Base-by-base conservation (phyloP, 2,797 vertebrate genomes). In the Delichon dasypus region DNA sequence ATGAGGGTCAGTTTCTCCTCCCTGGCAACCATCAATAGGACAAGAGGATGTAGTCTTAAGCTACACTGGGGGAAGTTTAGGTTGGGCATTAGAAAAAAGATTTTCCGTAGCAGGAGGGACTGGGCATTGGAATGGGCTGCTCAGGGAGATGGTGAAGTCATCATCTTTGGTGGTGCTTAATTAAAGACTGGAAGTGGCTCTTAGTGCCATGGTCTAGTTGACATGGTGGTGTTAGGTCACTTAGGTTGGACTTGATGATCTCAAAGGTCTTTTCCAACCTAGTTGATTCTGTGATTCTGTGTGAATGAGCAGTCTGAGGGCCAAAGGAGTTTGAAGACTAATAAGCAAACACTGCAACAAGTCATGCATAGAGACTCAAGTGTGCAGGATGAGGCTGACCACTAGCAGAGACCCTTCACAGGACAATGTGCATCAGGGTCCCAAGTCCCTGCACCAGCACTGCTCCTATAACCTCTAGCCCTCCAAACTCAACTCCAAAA, bases 91-190 rank as follows among this genome's bases (percentile, higher is more conserved):
- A 53, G 55, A 29, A 68, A 68, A 29, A 68, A 3, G 10, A n/a
- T 20, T 61, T 60, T 68, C 54, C n/a, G 54, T 16, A n/a, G 42
- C 32, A 54, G 9, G 23, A 29, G 7, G 29, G 23, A 45, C 9
- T 53, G 29, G 47, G 9, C n/a, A n/a, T 25, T 54, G 40, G 40
- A 47, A 68, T 40, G n/a, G 48, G 20, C 29, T 70, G 25, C 48
- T 61, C 55, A 47, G 34, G 25, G 16, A 47, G 25, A 20, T 54
- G 47, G 29, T 40, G 47, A n/a, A 47, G 13, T 61, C 9, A 9
- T 9, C 0, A 0, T 38, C 29, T 51, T 64, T 61, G 55, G 8
- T 47, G 16, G 13, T 34, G 9, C 30, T 47, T 54, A 20, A 54
- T 25, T 8, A n/a, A 61, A 54, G 64, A 61, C 13, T 54, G 48